Percentiles rank a stretch among this genome's conserved stretches.
Evolutionary conservation across 2,113 vertebrate species (phyloP).

Genomic region (Oncorhynchus tshawytscha): DNA sequence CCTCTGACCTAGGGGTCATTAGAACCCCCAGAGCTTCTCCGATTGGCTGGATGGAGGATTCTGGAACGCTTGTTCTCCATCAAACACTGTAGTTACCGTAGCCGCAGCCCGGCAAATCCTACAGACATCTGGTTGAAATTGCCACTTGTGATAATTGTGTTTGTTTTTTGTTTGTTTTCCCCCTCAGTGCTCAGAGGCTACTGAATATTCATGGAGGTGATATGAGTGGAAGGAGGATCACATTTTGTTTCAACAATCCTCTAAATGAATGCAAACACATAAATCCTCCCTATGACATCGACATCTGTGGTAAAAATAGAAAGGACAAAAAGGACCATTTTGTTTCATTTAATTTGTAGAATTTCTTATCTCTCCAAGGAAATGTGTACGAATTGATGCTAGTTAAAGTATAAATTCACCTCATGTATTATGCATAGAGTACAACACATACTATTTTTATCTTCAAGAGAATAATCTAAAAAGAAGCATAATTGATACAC

Average conservation of each 20-base stretch:
- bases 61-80: conserved; percentile 26
- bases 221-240: not conserved
- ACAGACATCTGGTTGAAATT: conserved; percentile 58
- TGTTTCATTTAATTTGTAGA: not conserved
- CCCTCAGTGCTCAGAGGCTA: not conserved
- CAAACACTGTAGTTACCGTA: conserved; percentile 28
- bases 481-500: not conserved
- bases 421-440: not conserved
- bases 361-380: not conserved
- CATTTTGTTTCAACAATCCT: not conserved
- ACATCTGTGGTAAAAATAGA: not conserved
- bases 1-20: conserved; percentile 51
- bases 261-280: too few species aligned
- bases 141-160: conserved; percentile 51
- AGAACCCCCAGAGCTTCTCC: conserved; percentile 30
- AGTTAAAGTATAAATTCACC: not conserved
- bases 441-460: not conserved
- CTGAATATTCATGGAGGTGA: not conserved
- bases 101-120: conserved; percentile 20
- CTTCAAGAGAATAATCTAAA: not conserved
- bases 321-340: too few species aligned
- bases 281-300: too few species aligned
- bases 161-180: conserved; percentile 46
- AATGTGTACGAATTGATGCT: not conserved
- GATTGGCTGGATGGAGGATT: conserved; percentile 32